phyloP scores from a whole-genome alignment of 2,113 vertebrate species.

The Girardinichthys multiradiatus region DNA sequence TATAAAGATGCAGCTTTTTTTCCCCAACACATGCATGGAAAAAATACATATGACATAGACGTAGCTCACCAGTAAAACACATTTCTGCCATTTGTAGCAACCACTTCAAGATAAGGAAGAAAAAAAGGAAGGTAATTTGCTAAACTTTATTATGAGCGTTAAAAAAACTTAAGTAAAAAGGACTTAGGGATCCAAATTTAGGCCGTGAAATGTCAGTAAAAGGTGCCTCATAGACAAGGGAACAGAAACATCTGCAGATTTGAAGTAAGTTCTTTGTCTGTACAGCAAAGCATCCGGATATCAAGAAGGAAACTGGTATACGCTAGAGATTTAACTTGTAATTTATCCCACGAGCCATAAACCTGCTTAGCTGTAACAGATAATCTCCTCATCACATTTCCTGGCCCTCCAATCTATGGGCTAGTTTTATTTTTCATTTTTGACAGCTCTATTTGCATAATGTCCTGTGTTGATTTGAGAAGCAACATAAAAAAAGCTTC shows the following conservation, averaged over 20 bases:
- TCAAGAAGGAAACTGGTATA: conserved; percentile 34
- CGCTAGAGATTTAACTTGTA: conserved; percentile 46
- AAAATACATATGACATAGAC: not conserved
- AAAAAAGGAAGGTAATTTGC: not conserved
- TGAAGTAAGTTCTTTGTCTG: not conserved
- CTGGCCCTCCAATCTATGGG: conserved; percentile 40
- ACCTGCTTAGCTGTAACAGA: conserved; percentile 56
- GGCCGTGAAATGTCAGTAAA: too few relatives aligned
- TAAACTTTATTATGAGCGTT: too few relatives aligned
- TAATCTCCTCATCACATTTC: conserved; percentile 61
- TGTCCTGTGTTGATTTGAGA: conserved; percentile 18
- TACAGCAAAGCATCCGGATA: not conserved
- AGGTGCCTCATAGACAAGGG: not conserved
- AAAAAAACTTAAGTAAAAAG: too few relatives aligned
- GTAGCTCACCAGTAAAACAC: not conserved
- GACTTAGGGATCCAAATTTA: too few relatives aligned
- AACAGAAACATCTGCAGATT: not conserved
- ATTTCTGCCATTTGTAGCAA: not conserved
- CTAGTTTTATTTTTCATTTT: conserved; percentile 32
- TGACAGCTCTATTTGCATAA: conserved; percentile 17
- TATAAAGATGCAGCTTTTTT: conserved; percentile 29
- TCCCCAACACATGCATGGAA: not conserved
- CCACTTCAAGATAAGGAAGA: not conserved
- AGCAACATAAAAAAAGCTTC: not conserved
- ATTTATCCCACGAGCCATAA: conserved; percentile 41